A percentile compares a stretch with the other conserved stretches of the same genome.
These are phyloP conservation scores for Meloidogyne exigua DNA, from an alignment of 1,140 invertebrate species.

Conservation along the genomic window DNA sequence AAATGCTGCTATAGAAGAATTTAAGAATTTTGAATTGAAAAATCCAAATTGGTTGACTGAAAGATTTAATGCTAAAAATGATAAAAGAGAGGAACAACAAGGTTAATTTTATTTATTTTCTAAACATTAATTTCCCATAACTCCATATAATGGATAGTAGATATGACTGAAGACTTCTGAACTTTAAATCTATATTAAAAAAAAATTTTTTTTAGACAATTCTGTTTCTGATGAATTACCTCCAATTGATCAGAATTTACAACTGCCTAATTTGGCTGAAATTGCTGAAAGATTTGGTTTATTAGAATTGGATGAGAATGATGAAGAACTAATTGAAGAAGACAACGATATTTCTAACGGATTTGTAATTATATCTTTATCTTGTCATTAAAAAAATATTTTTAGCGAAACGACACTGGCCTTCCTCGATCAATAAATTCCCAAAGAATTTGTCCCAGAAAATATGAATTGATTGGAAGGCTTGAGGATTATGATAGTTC, in stretches of 20 bases:
- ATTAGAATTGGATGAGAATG: slow-evolving; percentile 9
- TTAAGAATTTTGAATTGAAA: slow-evolving; percentile 5
- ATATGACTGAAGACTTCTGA: neutral
- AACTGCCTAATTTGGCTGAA: slow-evolving; percentile 13
- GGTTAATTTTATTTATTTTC: neutral
- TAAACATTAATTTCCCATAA: neutral
- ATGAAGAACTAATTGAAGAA: neutral
- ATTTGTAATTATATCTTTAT: neutral
- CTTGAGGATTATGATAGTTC: slow-evolving; percentile 13
- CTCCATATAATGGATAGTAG: too few species aligned
- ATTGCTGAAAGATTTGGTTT: slow-evolving; percentile 17
- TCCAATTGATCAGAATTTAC: neutral
- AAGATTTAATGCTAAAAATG: slow-evolving; percentile 18
- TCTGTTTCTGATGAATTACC: neutral
- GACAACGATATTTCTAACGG: neutral
- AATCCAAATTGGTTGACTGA: slow-evolving; percentile 37
- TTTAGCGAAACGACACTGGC: neutral
- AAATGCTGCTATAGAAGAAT: slow-evolving; percentile 12
- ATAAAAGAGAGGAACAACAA: slow-evolving; percentile 4
- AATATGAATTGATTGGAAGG: slow-evolving; percentile 6
- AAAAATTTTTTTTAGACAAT: neutral
- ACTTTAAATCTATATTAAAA: neutral
- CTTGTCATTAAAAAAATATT: too few species aligned
- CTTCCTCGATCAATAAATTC: neutral
- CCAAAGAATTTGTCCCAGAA: neutral